Conservation (phyloP, 2,888 invertebrate genomes). For the Galerucella nymphaeae region DNA sequence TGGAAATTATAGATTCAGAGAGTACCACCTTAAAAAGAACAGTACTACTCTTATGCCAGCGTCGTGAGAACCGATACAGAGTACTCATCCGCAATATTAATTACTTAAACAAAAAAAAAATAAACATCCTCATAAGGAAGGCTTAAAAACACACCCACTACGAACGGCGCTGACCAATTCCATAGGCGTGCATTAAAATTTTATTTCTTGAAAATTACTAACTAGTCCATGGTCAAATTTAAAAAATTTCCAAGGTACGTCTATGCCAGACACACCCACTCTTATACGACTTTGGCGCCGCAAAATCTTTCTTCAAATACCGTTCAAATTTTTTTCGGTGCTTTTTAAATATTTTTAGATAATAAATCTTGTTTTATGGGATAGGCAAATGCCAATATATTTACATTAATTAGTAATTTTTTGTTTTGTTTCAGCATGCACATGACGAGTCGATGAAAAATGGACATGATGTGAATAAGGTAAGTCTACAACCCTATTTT, state of each 20-base stretch:
- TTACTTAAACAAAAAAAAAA: constrained; percentile 18
- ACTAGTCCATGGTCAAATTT: too few species aligned
- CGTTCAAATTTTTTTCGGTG: constrained; percentile 17
- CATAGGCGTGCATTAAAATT: not conserved
- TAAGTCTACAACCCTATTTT: constrained; percentile 49
- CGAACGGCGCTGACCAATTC: not conserved
- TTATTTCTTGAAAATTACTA: too few species aligned
- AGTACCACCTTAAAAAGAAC: constrained; percentile 27
- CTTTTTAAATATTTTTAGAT: constrained; percentile 15
- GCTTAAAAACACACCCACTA: constrained; percentile 14
- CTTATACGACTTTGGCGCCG: constrained; percentile 12
- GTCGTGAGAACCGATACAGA: constrained; percentile 25
- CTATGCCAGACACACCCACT: constrained; percentile 19
- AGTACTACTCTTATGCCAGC: constrained; percentile 17
- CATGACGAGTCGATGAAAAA: constrained; percentile 65
- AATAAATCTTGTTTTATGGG: not conserved
- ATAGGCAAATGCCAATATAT: not conserved
- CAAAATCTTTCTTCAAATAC: not conserved
- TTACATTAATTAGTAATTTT: constrained; percentile 16
- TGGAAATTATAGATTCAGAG: constrained; percentile 32
- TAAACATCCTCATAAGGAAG: constrained; percentile 20
- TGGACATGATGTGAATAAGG: constrained; percentile 65
- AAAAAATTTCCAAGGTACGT: not conserved
- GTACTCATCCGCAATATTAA: constrained; percentile 29
- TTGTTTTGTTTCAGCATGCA: constrained; percentile 65